Conservation (phyloP, 1,140 invertebrate species). For the Harlomillsia oculata region DNA sequence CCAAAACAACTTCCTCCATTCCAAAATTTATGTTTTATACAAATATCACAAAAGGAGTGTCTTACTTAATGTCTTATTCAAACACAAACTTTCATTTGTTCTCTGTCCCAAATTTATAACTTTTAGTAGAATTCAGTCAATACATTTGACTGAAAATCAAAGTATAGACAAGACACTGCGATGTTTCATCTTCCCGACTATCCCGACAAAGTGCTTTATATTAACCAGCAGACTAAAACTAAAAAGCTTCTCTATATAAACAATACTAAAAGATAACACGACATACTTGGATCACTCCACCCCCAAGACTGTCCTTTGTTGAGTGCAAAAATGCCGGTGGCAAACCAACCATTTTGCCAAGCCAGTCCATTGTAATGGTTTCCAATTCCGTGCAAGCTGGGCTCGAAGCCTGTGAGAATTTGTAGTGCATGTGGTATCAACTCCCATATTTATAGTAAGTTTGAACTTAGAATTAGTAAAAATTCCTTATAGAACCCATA, state of each 20-base stretch:
- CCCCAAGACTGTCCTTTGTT: slow-evolving; percentile 60
- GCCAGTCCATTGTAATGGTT: slow-evolving; percentile 94
- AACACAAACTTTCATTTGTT: neutral
- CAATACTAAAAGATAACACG: slow-evolving; percentile 8
- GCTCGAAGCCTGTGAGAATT: slow-evolving; percentile 79
- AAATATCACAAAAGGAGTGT: too few species aligned
- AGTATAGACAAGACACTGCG: too few species aligned
- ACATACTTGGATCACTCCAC: slow-evolving; percentile 79
- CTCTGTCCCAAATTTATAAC: neutral
- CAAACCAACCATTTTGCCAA: slow-evolving; percentile 85
- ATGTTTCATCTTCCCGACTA: too few species aligned
- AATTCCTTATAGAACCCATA: neutral
- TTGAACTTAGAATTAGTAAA: slow-evolving; percentile 37
- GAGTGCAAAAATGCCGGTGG: slow-evolving; percentile 78
- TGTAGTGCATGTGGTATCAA: neutral
- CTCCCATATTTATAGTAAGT: slow-evolving; percentile 41
- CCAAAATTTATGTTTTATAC: too few species aligned
- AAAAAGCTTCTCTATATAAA: too few species aligned
- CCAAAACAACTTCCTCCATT: too few species aligned
- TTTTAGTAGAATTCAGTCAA: too few species aligned
- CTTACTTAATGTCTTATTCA: slow-evolving; percentile 5
- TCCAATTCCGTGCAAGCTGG: slow-evolving; percentile 95
- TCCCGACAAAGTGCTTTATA: too few species aligned
- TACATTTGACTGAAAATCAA: too few species aligned
- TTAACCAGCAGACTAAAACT: too few species aligned